Conservation (phyloP, 2,797 vertebrate genomes). For the Pangasius djambal region DNA sequence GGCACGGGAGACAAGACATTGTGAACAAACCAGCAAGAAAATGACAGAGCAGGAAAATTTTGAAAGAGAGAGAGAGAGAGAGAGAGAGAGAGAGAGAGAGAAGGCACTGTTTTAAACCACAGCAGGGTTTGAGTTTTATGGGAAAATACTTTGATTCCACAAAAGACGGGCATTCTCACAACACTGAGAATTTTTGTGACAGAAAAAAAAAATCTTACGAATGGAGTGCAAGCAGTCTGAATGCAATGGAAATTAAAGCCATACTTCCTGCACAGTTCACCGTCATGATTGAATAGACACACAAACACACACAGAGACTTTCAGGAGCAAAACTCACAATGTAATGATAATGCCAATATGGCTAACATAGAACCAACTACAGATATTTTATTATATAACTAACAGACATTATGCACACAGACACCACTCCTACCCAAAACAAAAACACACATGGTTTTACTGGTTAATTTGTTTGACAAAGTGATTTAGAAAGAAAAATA, state of each 20-base stretch:
- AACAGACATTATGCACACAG: neutral
- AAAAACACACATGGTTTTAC: conserved; percentile 14
- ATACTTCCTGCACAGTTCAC: neutral
- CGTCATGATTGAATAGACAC: conserved; percentile 16
- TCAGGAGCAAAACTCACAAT: neutral
- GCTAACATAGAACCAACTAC: neutral
- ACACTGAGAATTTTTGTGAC: conserved; percentile 16
- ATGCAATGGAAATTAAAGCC: conserved; percentile 24
- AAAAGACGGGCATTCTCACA: conserved; percentile 42
- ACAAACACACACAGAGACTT: conserved; percentile 10
- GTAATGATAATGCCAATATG: neutral
- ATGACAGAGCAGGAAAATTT: conserved; percentile 34
- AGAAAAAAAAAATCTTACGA: conserved; percentile 24
- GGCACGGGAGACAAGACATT: conserved; percentile 33
- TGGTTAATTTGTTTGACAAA: conserved; percentile 27
- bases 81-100: conserved; percentile 32
- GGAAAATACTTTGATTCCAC: conserved; percentile 65
- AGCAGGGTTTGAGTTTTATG: conserved; percentile 62
- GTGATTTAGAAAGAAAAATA: conserved; percentile 13
- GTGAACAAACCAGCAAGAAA: conserved; percentile 46
- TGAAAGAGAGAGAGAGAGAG: conserved; percentile 26
- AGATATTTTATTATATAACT: neutral
- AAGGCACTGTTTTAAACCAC: conserved; percentile 56
- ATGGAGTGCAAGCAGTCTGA: neutral
- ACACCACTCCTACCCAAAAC: conserved; percentile 17